Evolutionary conservation across 2,113 vertebrate species (phyloP), one percentile per base, ranked within the genome.

Genomic region (Phoenicopterus ruber): DNA sequence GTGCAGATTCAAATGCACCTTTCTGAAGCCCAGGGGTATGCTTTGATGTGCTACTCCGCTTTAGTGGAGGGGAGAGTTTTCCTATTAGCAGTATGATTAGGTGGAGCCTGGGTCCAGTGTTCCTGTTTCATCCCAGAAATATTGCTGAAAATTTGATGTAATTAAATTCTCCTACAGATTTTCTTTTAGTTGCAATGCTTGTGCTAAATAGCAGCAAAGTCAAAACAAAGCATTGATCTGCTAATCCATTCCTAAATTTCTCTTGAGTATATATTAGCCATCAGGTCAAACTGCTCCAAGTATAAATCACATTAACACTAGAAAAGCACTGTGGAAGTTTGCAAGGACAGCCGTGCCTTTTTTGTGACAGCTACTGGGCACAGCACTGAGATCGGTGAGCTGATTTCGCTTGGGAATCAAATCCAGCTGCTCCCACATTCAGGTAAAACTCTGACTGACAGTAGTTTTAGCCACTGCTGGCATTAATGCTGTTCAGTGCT

Each of bases 331-430:
- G 38, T 82, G 69, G 57, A 92, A 87, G 40, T 94, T 78, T 94
- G 52, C 81, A 87, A 89, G 81, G 83, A 94, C 84, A 94, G 77
- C 32, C 9, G 2, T 82, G 40, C 31, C 66, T 88, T 71, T 90
- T 93, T 62, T 70, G 19, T 96, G 93, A 88, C 89, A 94, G 83
- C 25, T 89, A 50, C 67, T 91, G 84, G 86, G 94, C 94, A 91
- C 62, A 95, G 71, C 14, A 66, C 9, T 36, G 62, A 82, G 57
- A 85, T 72, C 31, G 34, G 34, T n/a, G 71, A 89, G 63, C 31
- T 80, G 78, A 62, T 54, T 84, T 83, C 22, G 1, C 54, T 62
- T 72, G 62, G 83, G 86, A 87, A 71, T 82, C 61, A 72, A 89
- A 96, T 80, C 62, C 84, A 95, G 58, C 70, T 87, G 73, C 73